phyloP scores from a whole-genome alignment of 2,888 invertebrate genomes.

The Patella pellucida region DNA sequence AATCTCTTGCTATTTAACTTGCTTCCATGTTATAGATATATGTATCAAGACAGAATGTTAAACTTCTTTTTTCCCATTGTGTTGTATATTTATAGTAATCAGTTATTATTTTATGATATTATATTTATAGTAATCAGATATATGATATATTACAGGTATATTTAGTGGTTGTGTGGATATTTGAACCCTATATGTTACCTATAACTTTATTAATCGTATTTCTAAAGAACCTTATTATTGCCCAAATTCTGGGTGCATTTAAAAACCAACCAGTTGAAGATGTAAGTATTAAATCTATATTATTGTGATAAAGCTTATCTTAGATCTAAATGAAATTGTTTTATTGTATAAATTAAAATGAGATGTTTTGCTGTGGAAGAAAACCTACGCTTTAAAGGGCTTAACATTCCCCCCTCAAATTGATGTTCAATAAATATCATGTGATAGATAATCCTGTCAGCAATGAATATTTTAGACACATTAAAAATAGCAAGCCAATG shows the following conservation, averaged over 20 bases:
- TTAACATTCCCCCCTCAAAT: no score
- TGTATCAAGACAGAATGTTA: not conserved
- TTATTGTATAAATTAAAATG: not conserved
- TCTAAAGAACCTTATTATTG: constrained; percentile 78
- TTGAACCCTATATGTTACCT: constrained; percentile 96
- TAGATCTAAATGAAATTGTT: not conserved
- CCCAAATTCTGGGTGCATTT: constrained; percentile 66
- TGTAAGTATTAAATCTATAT: constrained; percentile 49
- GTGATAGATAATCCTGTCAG: no score
- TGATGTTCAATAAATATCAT: no score
- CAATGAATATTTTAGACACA: no score
- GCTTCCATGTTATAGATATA: not conserved
- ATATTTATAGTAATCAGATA: no score
- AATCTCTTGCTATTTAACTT: not conserved
- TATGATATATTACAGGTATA: constrained; percentile 75
- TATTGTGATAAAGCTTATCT: no score
- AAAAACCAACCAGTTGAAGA: constrained; percentile 60
- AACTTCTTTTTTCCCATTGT: no score
- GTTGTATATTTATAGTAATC: no score
- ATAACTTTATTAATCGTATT: constrained; percentile 85
- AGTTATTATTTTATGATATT: no score
- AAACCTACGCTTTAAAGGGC: not conserved
- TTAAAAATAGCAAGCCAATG: no score
- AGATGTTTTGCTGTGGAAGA: not conserved
- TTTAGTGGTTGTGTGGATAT: constrained; percentile 91